Percentiles rank a stretch among this genome's conserved stretches.
Evolutionary conservation across 1,140 invertebrate genomes (phyloP).

Genomic region (Trichogramma pretiosum): DNA sequence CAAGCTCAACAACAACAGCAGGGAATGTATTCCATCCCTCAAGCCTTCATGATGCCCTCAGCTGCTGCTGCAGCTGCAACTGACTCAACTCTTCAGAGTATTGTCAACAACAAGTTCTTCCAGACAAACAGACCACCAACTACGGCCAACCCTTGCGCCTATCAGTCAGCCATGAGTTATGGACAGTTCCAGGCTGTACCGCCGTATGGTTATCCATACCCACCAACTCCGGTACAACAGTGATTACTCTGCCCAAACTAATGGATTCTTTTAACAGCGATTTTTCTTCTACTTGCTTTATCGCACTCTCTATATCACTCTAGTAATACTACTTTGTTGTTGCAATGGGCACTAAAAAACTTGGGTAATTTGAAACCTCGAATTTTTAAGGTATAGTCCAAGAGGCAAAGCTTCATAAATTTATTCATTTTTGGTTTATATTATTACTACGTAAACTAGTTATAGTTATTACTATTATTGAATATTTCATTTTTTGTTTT

Average conservation of each 20-base stretch:
- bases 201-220: constrained; percentile 47
- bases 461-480: no score
- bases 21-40: constrained; percentile 46
- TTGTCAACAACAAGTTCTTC: constrained; percentile 57
- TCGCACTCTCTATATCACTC: no score
- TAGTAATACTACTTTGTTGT: no score
- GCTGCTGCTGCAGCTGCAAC: constrained; percentile 27
- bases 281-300: constrained; percentile 9
- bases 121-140: constrained; percentile 47
- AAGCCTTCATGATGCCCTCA: constrained; percentile 47
- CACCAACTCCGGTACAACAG: constrained; percentile 44
- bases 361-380: no score
- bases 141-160: constrained; percentile 46
- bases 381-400: no score
- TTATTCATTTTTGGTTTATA: no score
- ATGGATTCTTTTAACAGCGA: no score
- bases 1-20: constrained; percentile 36
- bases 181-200: constrained; percentile 44
- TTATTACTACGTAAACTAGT: no score
- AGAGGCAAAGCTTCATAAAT: no score
- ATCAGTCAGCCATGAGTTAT: constrained; percentile 48
- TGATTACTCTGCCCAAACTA: constrained; percentile 27
- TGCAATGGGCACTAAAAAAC: no score
- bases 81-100: constrained; percentile 48
- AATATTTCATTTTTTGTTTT: no score